phyloP scores from a whole-genome alignment of 2,113 vertebrate species.

The Aegypius monachus region DNA sequence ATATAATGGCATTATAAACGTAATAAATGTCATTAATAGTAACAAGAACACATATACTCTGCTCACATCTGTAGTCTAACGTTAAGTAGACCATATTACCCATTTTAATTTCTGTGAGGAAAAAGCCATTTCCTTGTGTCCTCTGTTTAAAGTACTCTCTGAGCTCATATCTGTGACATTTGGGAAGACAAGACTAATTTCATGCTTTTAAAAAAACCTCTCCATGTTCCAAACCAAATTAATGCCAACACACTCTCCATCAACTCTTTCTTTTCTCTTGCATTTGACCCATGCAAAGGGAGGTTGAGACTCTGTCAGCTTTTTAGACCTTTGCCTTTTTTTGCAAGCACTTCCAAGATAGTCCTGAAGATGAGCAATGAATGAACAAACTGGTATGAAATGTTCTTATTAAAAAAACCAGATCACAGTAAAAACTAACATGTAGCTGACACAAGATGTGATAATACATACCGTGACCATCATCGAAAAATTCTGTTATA shows the following conservation, averaged over 20 bases:
- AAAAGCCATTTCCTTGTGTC: background rate
- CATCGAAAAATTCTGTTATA: slow-evolving; percentile 96
- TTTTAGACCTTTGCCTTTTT: background rate
- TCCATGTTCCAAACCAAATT: background rate
- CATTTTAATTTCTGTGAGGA: background rate
- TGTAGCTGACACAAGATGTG: background rate
- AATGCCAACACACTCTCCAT: background rate
- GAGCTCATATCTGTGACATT: background rate
- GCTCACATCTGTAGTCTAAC: background rate
- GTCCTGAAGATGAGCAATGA: background rate
- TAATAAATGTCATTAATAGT: background rate
- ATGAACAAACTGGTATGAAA: background rate
- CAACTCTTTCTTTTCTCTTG: background rate
- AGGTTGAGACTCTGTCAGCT: background rate
- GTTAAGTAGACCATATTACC: background rate
- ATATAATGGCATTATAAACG: background rate
- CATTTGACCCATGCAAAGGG: background rate
- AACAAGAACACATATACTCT: background rate
- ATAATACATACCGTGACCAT: slow-evolving; percentile 88
- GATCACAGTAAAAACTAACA: background rate
- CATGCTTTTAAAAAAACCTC: background rate
- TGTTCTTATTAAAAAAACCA: background rate
- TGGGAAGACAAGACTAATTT: background rate
- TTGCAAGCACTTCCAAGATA: background rate
- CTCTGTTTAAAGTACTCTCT: background rate